A percentile compares a stretch with the other conserved stretches of the same genome.
phyloP scores from a whole-genome alignment of 2,888 invertebrate species.

The Eilema sororculum region DNA sequence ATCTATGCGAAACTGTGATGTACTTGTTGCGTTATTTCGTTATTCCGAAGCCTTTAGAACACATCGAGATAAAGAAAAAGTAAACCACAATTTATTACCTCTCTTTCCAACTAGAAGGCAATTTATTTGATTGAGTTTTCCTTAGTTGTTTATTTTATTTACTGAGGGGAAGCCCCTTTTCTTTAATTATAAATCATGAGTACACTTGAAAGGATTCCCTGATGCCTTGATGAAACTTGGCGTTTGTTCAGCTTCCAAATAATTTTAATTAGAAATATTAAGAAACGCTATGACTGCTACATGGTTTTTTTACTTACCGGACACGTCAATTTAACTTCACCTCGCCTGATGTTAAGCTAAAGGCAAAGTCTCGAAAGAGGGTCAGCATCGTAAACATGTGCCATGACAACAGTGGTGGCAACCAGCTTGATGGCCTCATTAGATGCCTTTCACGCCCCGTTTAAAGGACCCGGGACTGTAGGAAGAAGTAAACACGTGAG shows the following conservation, averaged over 20 bases:
- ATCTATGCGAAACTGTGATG: slow-evolving; percentile 5
- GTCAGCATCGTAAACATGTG: too few relatives aligned
- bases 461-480: too few relatives aligned
- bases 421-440: too few relatives aligned
- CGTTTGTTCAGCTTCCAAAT: neutral
- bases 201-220: neutral
- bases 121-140: slow-evolving; percentile 48
- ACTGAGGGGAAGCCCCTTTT: neutral
- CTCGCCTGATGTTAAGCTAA: too few relatives aligned
- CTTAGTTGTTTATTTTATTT: slow-evolving; percentile 14
- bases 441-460: too few relatives aligned
- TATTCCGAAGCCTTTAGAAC: slow-evolving; percentile 18
- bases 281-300: too few relatives aligned
- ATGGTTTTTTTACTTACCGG: too few relatives aligned
- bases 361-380: too few relatives aligned
- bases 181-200: neutral
- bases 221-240: neutral
- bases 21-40: slow-evolving; percentile 18
- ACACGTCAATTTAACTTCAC: too few relatives aligned
- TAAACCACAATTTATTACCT: slow-evolving; percentile 38
- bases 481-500: too few relatives aligned
- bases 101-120: slow-evolving; percentile 32
- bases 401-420: too few relatives aligned
- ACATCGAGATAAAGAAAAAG: slow-evolving; percentile 31
- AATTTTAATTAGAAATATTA: too few relatives aligned